A percentile compares a stretch with the other conserved stretches of the same genome.
Conservation (phyloP, 2,113 vertebrate genomes). For the Syrrhaptes paradoxus region DNA sequence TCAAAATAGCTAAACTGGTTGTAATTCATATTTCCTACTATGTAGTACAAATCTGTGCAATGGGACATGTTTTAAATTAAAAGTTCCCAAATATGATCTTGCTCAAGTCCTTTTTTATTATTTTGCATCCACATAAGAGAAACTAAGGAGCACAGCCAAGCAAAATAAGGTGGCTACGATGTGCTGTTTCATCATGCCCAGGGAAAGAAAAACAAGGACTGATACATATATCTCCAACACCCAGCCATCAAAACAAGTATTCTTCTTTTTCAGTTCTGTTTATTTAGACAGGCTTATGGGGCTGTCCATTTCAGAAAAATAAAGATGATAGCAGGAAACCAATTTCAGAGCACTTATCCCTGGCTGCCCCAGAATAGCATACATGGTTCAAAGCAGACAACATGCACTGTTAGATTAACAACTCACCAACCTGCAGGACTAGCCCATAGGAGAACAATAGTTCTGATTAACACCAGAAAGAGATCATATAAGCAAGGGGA, state of each 20-base stretch:
- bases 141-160: not conserved
- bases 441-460: slow-evolving; percentile 42
- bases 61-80: not conserved
- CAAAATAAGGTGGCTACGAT: not conserved
- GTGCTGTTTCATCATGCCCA: not conserved
- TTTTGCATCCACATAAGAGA: not conserved
- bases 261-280: slow-evolving; percentile 15
- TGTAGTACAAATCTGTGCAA: not conserved
- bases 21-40: not conserved
- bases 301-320: slow-evolving; percentile 46
- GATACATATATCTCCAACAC: not conserved
- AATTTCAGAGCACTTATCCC: slow-evolving; percentile 57
- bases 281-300: slow-evolving; percentile 40
- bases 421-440: slow-evolving; percentile 14
- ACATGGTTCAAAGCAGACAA: slow-evolving; percentile 62
- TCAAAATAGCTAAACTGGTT: not conserved
- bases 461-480: slow-evolving; percentile 13
- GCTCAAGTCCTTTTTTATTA: not conserved
- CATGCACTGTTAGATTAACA: slow-evolving; percentile 52
- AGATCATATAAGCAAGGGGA: not conserved
- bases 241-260: not conserved
- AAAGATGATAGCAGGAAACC: slow-evolving; percentile 68
- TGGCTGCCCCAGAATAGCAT: slow-evolving; percentile 50
- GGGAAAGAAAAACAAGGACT: slow-evolving; percentile 11
- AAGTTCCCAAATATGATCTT: not conserved